Evolutionary conservation across 1,140 invertebrate species (phyloP), one percentile per base, ranked within the genome.

Genomic region (Dreissena polymorpha): DNA sequence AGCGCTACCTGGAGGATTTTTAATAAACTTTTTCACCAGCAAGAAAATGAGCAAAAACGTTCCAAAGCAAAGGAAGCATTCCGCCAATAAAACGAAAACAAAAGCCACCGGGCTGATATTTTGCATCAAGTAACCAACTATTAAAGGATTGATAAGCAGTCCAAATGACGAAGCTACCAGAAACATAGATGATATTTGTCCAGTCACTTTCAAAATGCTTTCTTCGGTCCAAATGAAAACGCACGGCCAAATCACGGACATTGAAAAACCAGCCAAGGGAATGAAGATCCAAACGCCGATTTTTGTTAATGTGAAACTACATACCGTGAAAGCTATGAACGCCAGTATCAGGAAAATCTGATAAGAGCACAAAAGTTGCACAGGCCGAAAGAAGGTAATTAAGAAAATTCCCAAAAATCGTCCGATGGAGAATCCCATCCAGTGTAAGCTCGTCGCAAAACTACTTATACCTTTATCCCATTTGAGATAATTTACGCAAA

Each of bases 191-290:
- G 86, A 84, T 51, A 89, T 74, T 39, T 51, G 80, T 49, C 85
- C 87, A 0, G 86, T 85, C 13, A 89, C 83, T 65, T 75, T 79
- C 18, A 89, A 53, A n/a, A 89, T 71, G 39, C 84, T 84, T 71
- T 86, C 80, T 70, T 88, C 85, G 27, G 84, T 86, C 86, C 85
- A 89, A n/a, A 78, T 83, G 63, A 88, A 87, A 12, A 86, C 78
- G 55, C 86, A 78, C 3, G 88, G 83, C 63, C 88, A 88, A 55
- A 88, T 65, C 25, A 81, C 73, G 5, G 87, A 82, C 87, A 89
- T 88, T 0, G 85, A 64, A 29, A 86, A 68, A 8, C 81, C 88
- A 10, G 64, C 68, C 10, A 63, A 25, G 0, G 60, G 51, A 29
- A 77, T 76, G 23, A 83, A 83, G 0, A 76, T 12, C 81, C 81